These are phyloP conservation scores for Chorisops tibialis DNA, from an alignment of 2,888 invertebrate species.

Conservation along the genomic window DNA sequence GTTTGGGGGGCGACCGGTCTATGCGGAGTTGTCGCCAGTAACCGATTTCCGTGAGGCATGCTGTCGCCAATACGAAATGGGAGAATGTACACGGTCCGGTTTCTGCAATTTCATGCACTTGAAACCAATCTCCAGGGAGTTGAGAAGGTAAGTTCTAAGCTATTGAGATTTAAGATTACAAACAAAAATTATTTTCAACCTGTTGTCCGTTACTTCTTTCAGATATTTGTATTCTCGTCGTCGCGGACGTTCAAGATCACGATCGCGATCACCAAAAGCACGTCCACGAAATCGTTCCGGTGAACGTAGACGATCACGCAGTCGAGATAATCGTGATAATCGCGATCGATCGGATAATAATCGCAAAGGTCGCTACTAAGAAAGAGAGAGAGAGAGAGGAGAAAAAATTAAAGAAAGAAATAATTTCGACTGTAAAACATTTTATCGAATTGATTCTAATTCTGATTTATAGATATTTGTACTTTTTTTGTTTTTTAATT, in stretches of 20 bases:
- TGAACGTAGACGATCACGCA: slow-evolving; percentile 51
- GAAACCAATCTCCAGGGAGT: slow-evolving; percentile 94
- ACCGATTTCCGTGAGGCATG: slow-evolving; percentile 99
- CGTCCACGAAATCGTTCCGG: slow-evolving; percentile 43
- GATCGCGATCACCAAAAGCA: slow-evolving; percentile 50
- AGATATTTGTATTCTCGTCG: slow-evolving; percentile 73
- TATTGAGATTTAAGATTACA: not conserved
- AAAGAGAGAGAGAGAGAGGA: not conserved
- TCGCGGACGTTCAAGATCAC: slow-evolving; percentile 53
- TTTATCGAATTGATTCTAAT: no score
- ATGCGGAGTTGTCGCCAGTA: slow-evolving; percentile 97
- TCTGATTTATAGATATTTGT: no score
- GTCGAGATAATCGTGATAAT: slow-evolving; percentile 43
- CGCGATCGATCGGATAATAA: slow-evolving; percentile 39
- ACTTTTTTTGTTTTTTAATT: no score
- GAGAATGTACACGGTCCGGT: slow-evolving; percentile 96
- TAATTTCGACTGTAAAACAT: no score
- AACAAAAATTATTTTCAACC: not conserved
- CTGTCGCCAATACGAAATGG: slow-evolving; percentile 99
- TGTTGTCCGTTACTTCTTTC: slow-evolving; percentile 32
- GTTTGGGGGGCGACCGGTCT: slow-evolving; percentile 98
- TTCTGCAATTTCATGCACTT: slow-evolving; percentile 99
- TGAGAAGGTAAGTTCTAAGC: slow-evolving; percentile 64
- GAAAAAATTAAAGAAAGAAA: no score
- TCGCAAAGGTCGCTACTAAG: slow-evolving; percentile 42